Evolutionary conservation across 2,797 vertebrate species (phyloP).

Genomic region (Poecilia velifera): DNA sequence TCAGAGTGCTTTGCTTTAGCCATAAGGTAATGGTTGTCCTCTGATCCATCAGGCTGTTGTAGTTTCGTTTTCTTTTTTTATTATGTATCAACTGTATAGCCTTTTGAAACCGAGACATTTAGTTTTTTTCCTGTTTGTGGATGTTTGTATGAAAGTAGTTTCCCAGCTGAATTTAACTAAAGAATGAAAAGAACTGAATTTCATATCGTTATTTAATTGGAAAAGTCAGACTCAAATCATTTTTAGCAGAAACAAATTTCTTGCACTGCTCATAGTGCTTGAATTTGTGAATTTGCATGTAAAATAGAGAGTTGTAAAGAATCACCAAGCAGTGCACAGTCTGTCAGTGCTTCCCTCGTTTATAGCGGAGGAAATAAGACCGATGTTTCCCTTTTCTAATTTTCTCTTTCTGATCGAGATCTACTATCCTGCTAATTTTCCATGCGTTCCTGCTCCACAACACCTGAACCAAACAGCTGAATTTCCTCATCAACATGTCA

Average conservation of each 20-base stretch:
- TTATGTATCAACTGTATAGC: background rate
- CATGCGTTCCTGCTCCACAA: too few relatives aligned
- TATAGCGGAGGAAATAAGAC: background rate
- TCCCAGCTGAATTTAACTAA: background rate
- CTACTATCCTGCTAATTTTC: background rate
- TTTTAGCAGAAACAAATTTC: background rate
- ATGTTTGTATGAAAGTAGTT: background rate
- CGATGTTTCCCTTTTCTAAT: background rate
- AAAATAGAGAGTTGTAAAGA: background rate
- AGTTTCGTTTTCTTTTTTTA: background rate
- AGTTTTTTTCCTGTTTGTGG: background rate
- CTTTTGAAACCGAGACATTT: background rate
- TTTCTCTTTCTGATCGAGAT: background rate
- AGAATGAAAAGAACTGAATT: background rate
- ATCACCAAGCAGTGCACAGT: background rate
- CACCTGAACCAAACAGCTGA: too few relatives aligned
- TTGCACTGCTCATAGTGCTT: background rate
- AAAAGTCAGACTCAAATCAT: background rate
- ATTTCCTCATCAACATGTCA: too few relatives aligned
- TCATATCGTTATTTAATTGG: background rate
- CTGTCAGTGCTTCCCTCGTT: background rate
- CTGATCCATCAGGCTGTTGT: slow-evolving; percentile 5
- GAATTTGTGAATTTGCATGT: background rate
- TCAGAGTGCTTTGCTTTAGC: slow-evolving; percentile 26
- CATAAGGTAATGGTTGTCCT: slow-evolving; percentile 24